phyloP scores from a whole-genome alignment of 2,113 vertebrate genomes.

The Andinoacara biseriatus region DNA sequence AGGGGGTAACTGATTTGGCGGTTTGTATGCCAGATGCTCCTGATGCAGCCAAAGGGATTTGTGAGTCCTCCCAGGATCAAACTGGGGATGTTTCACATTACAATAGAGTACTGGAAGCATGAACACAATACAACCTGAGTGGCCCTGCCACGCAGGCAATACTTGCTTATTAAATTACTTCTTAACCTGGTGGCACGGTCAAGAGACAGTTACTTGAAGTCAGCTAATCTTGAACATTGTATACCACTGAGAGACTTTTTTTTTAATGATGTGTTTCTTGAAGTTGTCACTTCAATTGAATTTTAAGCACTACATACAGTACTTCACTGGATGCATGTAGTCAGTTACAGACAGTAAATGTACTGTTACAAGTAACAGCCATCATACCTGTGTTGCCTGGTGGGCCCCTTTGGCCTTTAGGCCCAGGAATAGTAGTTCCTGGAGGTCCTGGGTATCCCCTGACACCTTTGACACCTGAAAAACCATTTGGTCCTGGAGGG shows the following conservation, averaged over 20 bases:
- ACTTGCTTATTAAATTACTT: too few species aligned
- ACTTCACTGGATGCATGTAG: not conserved
- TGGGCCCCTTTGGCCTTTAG: constrained; percentile 52
- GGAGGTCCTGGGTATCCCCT: constrained; percentile 33
- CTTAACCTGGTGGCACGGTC: not conserved
- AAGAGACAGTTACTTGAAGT: not conserved
- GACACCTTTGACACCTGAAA: constrained; percentile 59
- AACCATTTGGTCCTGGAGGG: constrained; percentile 47
- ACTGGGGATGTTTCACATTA: too few species aligned
- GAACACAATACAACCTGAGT: not conserved
- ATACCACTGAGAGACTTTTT: not conserved
- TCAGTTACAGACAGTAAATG: not conserved
- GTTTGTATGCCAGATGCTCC: not conserved
- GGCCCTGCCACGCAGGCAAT: not conserved
- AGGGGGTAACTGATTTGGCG: not conserved
- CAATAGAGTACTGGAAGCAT: not conserved
- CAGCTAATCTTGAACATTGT: not conserved
- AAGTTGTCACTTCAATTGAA: not conserved
- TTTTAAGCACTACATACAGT: not conserved
- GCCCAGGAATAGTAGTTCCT: constrained; percentile 19
- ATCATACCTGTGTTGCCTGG: constrained; percentile 58
- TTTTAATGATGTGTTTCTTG: not conserved
- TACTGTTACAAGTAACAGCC: not conserved
- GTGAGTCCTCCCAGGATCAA: not conserved
- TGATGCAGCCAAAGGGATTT: not conserved